phyloP scores from a whole-genome alignment of 2,888 invertebrate genomes.

The Rotaria macrura region DNA sequence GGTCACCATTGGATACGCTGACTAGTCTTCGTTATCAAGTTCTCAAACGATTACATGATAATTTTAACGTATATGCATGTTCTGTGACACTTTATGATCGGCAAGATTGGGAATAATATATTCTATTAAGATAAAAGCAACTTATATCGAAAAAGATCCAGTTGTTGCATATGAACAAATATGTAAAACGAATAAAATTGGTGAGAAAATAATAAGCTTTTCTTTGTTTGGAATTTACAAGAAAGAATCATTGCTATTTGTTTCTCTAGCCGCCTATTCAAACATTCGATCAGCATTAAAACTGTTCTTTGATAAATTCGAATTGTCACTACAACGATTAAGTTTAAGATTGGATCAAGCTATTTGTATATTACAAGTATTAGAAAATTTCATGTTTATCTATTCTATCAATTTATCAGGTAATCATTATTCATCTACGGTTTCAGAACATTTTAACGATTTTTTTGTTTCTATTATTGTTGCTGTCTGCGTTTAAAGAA shows the following conservation, averaged over 20 bases:
- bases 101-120: neutral
- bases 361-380: neutral
- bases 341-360: neutral
- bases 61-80: neutral
- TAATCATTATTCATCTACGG: neutral
- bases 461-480: too few relatives aligned
- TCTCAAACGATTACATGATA: neutral
- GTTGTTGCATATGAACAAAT: neutral
- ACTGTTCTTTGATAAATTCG: neutral
- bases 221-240: neutral
- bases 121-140: neutral
- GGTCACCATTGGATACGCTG: neutral
- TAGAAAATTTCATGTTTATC: slow-evolving; percentile 17
- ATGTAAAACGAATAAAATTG: slow-evolving; percentile 1
- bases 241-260: neutral
- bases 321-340: neutral
- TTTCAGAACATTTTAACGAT: too few relatives aligned
- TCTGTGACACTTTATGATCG: neutral
- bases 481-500: neutral
- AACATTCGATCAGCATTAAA: neutral
- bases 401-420: slow-evolving; percentile 11
- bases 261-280: neutral
- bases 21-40: neutral
- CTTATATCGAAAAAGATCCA: neutral
- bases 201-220: neutral